Evolutionary conservation across 2,888 invertebrate species (phyloP), one percentile per base, ranked within the genome.

Genomic region (Standfussiana lucernea): DNA sequence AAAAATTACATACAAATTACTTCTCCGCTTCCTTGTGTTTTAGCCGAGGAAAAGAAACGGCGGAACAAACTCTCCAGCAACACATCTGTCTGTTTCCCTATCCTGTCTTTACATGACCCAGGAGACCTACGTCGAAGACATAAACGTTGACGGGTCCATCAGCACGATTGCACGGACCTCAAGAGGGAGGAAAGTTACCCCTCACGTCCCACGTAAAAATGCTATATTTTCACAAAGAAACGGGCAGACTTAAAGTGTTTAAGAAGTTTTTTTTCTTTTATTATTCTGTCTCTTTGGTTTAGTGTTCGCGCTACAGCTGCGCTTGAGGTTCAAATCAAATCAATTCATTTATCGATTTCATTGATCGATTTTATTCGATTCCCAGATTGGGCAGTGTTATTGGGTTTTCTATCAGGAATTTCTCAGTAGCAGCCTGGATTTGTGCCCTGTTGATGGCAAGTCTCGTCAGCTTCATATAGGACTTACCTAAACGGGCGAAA

Each of bases 121-220:
- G 11, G 71, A 61, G 72, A 65, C 61, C 47, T 64, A 28, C 50
- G 72, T 50, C 53, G 24, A 42, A 62, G 24, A 69, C 72, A 80
- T 82, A 79, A 75, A 70, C 85, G 62, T 83, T 79, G 86, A 76
- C 84, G 65, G 67, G 11, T 59, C 86, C 78, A 88, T 87, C 85
- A 83, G 81, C 85, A 85, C 86, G 82, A 87, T 82, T 88, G 77
- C 83, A 70, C 50, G 70, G 69, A 79, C 72, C 78, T 79, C 78
- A 61, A 86, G 79, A 77, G 79, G 67, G 77, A 50, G 32, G 71
- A n/a, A 83, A 79, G 73, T 81, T 74, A 64, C 68, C 45, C 72
- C 78, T 68, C 65, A 77, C 77, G 80, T 72, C 42, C 35, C 62
- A 78, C 61, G 77, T 77, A 68, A 61, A 78, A 75, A 62, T 69